Evolutionary conservation across 2,888 invertebrate genomes (phyloP).

Genomic region (Boloria euphrosyne): DNA sequence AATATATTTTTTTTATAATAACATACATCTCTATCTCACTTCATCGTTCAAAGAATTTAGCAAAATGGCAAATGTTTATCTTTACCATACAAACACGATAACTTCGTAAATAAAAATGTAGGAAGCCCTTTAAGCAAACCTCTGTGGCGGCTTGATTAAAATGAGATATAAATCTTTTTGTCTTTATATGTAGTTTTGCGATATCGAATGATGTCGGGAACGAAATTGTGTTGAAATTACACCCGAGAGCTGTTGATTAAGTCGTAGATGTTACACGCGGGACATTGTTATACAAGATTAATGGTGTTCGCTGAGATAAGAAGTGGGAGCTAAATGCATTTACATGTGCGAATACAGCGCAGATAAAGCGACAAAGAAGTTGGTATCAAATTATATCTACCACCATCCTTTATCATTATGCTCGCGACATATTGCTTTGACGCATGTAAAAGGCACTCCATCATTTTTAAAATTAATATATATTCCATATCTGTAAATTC

Average conservation of each 20-base stretch:
- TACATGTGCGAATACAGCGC: conserved; percentile 79
- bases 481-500: not conserved
- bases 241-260: conserved; percentile 66
- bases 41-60: conserved; percentile 17
- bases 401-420: conserved; percentile 38
- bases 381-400: conserved; percentile 62
- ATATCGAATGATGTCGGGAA: conserved; percentile 45
- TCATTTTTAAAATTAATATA: not conserved
- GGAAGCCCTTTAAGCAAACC: conserved; percentile 35
- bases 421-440: conserved; percentile 27
- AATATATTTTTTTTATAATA: too few relatives aligned
- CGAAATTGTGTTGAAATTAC: conserved; percentile 60
- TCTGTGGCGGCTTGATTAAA: conserved; percentile 42
- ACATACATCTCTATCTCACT: too few relatives aligned
- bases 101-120: conserved; percentile 32
- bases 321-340: conserved; percentile 80
- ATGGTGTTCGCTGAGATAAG: conserved; percentile 77
- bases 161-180: conserved; percentile 44
- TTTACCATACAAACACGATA: conserved; percentile 21
- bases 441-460: conserved; percentile 5
- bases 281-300: conserved; percentile 81
- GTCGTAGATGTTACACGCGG: conserved; percentile 64
- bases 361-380: conserved; percentile 77
- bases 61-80: conserved; percentile 23
- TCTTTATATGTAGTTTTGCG: conserved; percentile 40